phyloP scores from a whole-genome alignment of 1,140 invertebrate species.

The Heliconius eleuchia region DNA sequence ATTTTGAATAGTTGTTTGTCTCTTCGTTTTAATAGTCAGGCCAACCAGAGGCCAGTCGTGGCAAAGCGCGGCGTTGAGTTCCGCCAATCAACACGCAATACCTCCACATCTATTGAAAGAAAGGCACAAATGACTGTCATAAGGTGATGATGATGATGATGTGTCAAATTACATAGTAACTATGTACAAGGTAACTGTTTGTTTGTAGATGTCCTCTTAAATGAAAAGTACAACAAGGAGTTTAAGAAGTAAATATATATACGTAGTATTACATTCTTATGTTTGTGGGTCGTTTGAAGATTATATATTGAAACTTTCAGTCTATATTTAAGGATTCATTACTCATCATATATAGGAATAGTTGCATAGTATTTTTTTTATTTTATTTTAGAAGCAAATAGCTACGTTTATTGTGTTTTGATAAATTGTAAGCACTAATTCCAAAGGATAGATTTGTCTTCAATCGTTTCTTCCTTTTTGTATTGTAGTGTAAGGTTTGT shows the following conservation, averaged over 20 bases:
- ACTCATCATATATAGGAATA: neutral
- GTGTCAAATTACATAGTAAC: slow-evolving; percentile 8
- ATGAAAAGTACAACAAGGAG: too few species aligned
- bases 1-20: neutral
- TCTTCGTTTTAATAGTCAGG: neutral
- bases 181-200: neutral
- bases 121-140: neutral
- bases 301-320: neutral
- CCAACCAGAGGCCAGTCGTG: too few species aligned
- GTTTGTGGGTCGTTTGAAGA: neutral
- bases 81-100: too few species aligned
- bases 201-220: neutral
- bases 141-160: neutral
- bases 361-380: neutral
- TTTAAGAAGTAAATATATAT: too few species aligned
- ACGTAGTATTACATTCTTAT: too few species aligned
- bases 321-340: neutral
- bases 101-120: neutral
- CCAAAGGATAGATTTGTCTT: neutral
- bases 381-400: neutral
- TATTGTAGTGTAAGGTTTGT: slow-evolving; percentile 7
- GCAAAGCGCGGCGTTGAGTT: too few species aligned
- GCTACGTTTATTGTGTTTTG: too few species aligned
- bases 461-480: neutral
- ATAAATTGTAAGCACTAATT: neutral